Percentiles rank a stretch among this genome's conserved stretches.
Evolutionary conservation across 2,888 invertebrate genomes (phyloP).

Genomic region (Altica lythri): DNA sequence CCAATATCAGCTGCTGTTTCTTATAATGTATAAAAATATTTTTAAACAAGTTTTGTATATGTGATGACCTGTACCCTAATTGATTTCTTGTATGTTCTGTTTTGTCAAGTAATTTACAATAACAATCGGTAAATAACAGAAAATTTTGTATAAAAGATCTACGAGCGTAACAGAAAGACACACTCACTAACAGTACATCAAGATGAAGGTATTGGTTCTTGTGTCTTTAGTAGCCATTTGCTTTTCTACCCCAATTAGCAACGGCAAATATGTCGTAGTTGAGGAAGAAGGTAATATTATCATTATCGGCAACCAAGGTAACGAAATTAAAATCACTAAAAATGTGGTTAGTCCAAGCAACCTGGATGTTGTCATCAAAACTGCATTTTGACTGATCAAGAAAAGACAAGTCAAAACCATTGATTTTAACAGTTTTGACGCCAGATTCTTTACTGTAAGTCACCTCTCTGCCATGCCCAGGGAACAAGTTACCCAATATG

Average conservation of each 20-base stretch:
- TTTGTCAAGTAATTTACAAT: too few species aligned
- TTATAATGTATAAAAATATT: too few species aligned
- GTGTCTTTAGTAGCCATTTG: constrained; percentile 4
- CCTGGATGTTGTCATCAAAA: not conserved
- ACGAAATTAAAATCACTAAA: not conserved
- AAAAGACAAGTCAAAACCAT: constrained; percentile 2
- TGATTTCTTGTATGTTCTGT: too few species aligned
- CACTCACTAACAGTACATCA: constrained; percentile 9
- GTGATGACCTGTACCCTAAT: too few species aligned
- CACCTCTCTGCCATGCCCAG: not conserved
- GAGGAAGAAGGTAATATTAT: constrained; percentile 2
- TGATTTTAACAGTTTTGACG: not conserved
- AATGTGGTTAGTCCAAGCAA: not conserved
- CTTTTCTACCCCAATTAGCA: not conserved
- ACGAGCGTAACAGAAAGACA: not conserved
- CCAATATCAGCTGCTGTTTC: too few species aligned
- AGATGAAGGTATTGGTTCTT: constrained; percentile 11
- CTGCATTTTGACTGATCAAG: not conserved
- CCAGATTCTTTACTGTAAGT: not conserved
- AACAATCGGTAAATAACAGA: too few species aligned
- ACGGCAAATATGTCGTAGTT: not conserved
- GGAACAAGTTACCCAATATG: constrained; percentile 1
- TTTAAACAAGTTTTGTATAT: too few species aligned
- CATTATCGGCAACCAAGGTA: not conserved
- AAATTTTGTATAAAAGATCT: constrained; percentile 1